These are phyloP conservation scores for Aphidius colemani DNA, from an alignment of 2,888 invertebrate genomes.

Conservation along the genomic window DNA sequence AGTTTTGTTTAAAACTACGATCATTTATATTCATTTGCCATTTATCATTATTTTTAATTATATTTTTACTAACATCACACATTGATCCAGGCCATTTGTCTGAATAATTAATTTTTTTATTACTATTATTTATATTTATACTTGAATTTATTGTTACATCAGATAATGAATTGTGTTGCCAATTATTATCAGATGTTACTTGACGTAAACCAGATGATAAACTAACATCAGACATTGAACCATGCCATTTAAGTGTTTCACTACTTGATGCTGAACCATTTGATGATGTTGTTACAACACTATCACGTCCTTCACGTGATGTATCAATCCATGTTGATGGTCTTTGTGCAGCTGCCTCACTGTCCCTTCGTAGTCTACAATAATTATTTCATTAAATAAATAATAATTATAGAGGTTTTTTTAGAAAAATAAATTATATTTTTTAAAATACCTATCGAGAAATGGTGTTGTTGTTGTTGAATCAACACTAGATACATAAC, in stretches of 20 bases:
- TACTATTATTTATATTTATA: too few species aligned
- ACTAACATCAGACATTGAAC: constrained; percentile 65
- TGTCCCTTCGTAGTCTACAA: constrained; percentile 64
- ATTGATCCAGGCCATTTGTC: constrained; percentile 46
- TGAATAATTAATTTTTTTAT: too few species aligned
- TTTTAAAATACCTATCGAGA: constrained; percentile 66
- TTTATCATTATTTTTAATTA: constrained; percentile 39
- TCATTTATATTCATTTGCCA: constrained; percentile 55
- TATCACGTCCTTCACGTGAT: constrained; percentile 64
- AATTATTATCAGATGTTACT: constrained; percentile 23
- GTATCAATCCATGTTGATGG: constrained; percentile 60
- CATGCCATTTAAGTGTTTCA: constrained; percentile 80
- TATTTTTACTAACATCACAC: constrained; percentile 52
- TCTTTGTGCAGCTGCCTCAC: constrained; percentile 63
- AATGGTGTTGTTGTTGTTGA: constrained; percentile 74
- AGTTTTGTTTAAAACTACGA: constrained; percentile 44
- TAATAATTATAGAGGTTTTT: too few species aligned
- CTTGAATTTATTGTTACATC: too few species aligned
- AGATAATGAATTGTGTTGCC: too few species aligned
- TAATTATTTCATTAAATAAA: neutral
- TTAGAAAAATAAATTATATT: too few species aligned
- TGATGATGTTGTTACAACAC: constrained; percentile 69
- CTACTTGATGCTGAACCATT: constrained; percentile 71
- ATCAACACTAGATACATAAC: constrained; percentile 78
- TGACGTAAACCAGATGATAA: constrained; percentile 55